Evolutionary conservation across 1,140 invertebrate genomes (phyloP).

Genomic region (Heliconius eleuchia): DNA sequence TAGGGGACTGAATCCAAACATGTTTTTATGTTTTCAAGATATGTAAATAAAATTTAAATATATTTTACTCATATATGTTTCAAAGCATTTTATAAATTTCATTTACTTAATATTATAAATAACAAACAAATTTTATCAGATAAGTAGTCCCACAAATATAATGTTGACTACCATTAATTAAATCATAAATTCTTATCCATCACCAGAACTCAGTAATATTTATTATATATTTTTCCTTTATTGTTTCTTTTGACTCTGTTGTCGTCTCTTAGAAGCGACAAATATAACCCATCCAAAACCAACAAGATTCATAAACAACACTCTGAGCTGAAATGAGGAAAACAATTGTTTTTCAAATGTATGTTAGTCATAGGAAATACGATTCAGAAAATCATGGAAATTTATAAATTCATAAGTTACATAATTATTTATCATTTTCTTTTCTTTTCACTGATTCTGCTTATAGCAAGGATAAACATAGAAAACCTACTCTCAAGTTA

Average conservation of each 20-base stretch:
- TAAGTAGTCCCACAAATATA: background rate
- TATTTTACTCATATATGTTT: no score
- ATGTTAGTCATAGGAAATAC: constrained; percentile 1
- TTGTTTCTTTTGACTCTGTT: constrained; percentile 61
- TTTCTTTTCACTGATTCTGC: no score
- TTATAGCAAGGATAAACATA: no score
- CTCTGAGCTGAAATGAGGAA: constrained; percentile 83
- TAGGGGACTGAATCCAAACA: no score
- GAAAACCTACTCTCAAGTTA: no score
- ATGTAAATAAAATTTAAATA: no score
- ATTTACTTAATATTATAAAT: background rate
- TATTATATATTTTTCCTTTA: constrained; percentile 13
- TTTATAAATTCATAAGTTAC: no score
- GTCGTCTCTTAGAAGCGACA: constrained; percentile 80
- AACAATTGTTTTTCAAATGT: constrained; percentile 14
- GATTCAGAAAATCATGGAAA: background rate
- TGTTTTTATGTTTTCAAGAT: no score
- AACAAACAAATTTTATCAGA: background rate
- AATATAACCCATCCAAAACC: constrained; percentile 88
- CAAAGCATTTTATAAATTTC: no score
- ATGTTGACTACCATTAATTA: background rate
- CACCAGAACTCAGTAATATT: background rate
- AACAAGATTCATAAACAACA: constrained; percentile 85
- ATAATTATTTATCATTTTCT: no score
- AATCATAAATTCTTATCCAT: background rate